A percentile compares a stretch with the other conserved stretches of the same genome.
phyloP scores from a whole-genome alignment of 2,888 invertebrate species.

The Hoplodrina blanda region DNA sequence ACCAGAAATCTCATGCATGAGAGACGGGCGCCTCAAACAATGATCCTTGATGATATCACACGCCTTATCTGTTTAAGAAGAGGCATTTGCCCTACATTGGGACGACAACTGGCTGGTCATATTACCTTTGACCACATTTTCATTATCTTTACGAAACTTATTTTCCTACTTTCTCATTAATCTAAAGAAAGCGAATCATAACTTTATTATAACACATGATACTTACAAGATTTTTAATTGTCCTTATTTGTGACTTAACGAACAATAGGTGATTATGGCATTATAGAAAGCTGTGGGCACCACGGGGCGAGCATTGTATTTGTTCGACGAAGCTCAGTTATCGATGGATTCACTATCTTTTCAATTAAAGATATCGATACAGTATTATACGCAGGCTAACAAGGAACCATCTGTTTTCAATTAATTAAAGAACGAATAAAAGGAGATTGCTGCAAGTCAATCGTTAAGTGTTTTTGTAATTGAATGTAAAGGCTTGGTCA shows the following conservation, averaged over 20 bases:
- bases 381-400: conserved; percentile 81
- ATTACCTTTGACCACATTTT: too few relatives aligned
- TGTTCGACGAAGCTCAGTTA: conserved; percentile 78
- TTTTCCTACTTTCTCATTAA: conserved; percentile 37
- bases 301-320: conserved; percentile 86
- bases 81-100: too few relatives aligned
- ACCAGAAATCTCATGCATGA: too few relatives aligned
- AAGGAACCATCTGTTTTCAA: conserved; percentile 89
- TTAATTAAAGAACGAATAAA: conserved; percentile 84
- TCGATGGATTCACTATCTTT: conserved; percentile 79
- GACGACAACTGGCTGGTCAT: too few relatives aligned
- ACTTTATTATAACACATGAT: conserved; percentile 52
- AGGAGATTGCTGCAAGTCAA: conserved; percentile 70
- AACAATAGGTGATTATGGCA: conserved; percentile 89
- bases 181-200: conserved; percentile 35
- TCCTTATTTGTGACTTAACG: conserved; percentile 79
- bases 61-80: too few relatives aligned
- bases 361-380: conserved; percentile 86
- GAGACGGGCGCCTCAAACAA: too few relatives aligned
- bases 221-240: conserved; percentile 76
- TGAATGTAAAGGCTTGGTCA: conserved; percentile 53
- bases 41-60: too few relatives aligned
- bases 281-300: conserved; percentile 85
- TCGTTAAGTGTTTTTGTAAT: conserved; percentile 67
- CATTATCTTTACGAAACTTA: too few relatives aligned